Evolutionary conservation across 2,113 vertebrate genomes (phyloP), one percentile per base, ranked within the genome.

Genomic region (Amblyopsis rosae): DNA sequence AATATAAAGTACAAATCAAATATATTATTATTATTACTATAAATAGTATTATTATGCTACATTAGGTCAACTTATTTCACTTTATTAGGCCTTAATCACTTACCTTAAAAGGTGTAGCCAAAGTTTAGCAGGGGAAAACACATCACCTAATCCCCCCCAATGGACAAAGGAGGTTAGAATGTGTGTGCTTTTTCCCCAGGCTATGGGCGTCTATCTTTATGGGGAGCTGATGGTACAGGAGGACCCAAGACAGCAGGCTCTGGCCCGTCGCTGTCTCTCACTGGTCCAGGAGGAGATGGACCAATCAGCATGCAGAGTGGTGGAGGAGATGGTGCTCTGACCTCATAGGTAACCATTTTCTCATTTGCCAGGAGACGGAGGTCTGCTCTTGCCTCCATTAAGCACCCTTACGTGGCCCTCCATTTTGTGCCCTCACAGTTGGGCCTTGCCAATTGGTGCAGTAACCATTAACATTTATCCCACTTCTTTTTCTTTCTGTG

Each of bases 191-290:
- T 48, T 79, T 53, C 79, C 62, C 6, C 83, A 99, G 98, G 98
- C 97, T 55, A 97, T 99, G 97, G 98, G 98, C 33, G 91, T 97
- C 45, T 98, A 99, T 86, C 94, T 99, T 48, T 99, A 98, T 2
- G 98, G 96, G 35, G 98, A 99, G 87, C 87, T 99, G 91, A 98
- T 99, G 97, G 84, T 99, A 81, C 92, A 95, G 3, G 96, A 98
- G 91, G 94, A 98, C 2, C 65, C 84, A 1, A 79, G 87, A 70
- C 98, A 98, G 73, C 98, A 98, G 87, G 90, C 91, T 61, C 92
- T 99, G 15, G 98, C 96, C 32, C 89, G 47, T 50, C 92, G 77
- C 70, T 96, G 95, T 81, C 95, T 98, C 73, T 90, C 93, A 70
- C 84, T 88, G 84, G 90, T 90, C 75, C 87, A 33, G 73, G 94